Evolutionary conservation across 2,888 invertebrate genomes (phyloP).

Genomic region (Frankliniella intonsa): DNA sequence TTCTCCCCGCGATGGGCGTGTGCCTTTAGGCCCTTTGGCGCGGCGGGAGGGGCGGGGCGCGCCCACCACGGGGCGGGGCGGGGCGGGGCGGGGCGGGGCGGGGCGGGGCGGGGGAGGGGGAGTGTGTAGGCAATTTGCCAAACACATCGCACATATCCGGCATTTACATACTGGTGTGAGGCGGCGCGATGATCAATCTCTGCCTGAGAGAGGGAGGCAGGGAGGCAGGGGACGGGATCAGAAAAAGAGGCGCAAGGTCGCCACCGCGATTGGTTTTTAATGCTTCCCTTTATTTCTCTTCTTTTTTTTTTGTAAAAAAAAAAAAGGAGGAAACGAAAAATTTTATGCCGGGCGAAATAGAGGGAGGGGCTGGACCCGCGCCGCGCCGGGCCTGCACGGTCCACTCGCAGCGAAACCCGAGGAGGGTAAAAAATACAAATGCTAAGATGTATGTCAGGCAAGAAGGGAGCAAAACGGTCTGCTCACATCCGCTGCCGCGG

Average conservation of each 20-base stretch:
- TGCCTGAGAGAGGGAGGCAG: neutral
- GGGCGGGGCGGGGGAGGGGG: neutral
- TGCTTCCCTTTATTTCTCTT: too few relatives aligned
- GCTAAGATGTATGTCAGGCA: too few relatives aligned
- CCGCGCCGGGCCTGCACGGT: too few relatives aligned
- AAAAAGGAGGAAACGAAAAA: too few relatives aligned
- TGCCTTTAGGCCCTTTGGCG: neutral
- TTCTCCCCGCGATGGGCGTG: neutral
- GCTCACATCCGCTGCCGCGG: too few relatives aligned
- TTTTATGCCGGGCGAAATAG: too few relatives aligned
- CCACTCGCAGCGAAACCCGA: too few relatives aligned
- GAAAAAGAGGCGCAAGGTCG: neutral
- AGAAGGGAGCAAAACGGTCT: too few relatives aligned
- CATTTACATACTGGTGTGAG: slow-evolving; percentile 21
- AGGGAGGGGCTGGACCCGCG: too few relatives aligned
- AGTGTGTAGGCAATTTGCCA: slow-evolving; percentile 17
- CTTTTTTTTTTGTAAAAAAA: too few relatives aligned
- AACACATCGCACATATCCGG: slow-evolving; percentile 20
- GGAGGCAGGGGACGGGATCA: neutral
- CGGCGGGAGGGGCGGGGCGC: neutral
- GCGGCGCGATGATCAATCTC: slow-evolving; percentile 16
- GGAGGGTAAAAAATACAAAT: too few relatives aligned
- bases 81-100: neutral
- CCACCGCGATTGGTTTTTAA: too few relatives aligned
- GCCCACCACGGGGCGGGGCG: neutral